A percentile compares a stretch with the other conserved stretches of the same genome.
Conservation (phyloP, 2,888 invertebrate species). For the Archaeoteleia sp. region DNA sequence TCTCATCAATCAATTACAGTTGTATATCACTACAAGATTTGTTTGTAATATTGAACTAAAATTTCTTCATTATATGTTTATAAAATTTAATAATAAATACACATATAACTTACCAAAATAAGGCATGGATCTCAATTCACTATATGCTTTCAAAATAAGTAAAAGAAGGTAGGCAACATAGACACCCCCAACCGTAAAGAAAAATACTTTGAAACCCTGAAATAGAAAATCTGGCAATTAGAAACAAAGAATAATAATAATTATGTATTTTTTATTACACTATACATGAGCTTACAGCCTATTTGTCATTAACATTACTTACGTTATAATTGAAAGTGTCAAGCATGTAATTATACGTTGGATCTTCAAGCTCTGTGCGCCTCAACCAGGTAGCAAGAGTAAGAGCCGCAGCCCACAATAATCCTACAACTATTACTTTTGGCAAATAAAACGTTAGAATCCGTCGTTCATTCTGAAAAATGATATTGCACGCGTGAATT, state of each 20-base stretch:
- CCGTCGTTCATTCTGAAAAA: slow-evolving; percentile 87
- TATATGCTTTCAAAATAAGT: slow-evolving; percentile 92
- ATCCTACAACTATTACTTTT: slow-evolving; percentile 89
- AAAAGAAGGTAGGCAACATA: slow-evolving; percentile 91
- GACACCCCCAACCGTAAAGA: slow-evolving; percentile 88
- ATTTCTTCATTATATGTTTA: no score
- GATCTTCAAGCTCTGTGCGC: slow-evolving; percentile 90
- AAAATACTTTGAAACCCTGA: slow-evolving; percentile 93
- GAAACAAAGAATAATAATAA: no score
- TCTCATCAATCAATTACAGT: no score
- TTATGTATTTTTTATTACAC: no score
- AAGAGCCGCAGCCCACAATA: slow-evolving; percentile 91
- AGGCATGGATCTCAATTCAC: slow-evolving; percentile 96
- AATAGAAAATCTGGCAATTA: no score
- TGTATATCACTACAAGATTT: no score
- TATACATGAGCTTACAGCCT: no score
- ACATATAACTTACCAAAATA: slow-evolving; percentile 89
- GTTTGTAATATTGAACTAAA: no score
- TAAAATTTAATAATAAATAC: no score
- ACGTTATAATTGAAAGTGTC: slow-evolving; percentile 90
- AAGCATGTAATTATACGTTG: slow-evolving; percentile 92
- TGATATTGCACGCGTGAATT: no score
- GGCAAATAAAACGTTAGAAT: slow-evolving; percentile 92
- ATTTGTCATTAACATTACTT: slow-evolving; percentile 68
- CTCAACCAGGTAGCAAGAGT: slow-evolving; percentile 93